Base-by-base conservation (phyloP, 2,797 vertebrate species). In the Muraenolepis orangiensis region DNA sequence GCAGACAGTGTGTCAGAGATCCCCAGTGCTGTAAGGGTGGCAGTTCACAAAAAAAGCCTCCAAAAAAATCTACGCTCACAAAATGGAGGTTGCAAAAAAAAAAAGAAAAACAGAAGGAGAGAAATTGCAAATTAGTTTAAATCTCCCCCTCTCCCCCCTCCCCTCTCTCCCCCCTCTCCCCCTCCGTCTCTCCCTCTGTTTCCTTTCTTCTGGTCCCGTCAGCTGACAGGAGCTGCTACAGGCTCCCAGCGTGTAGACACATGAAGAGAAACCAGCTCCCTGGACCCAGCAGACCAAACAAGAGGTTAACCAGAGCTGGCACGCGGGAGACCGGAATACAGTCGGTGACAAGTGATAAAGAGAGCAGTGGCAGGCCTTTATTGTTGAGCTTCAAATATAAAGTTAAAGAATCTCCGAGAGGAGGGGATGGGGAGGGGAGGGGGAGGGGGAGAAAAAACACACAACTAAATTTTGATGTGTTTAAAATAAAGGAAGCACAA, bases 401-500 rank as follows among this genome's bases (percentile, higher is more conserved):
- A 98, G 96, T 98, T 99, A 96, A 97, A 97, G 95, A 98, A 97
- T 95, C 96, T 97, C 95, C 91, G 18, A 18, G 42, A 38, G 10
- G 36, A 1, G 36, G 36, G 42, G 42, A 4, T 16, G 42, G 42
- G 42, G 42, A 20, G 42, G 42, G 36, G 36, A 12, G 36, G 36
- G 11, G 36, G 36, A 11, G 36, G 72, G 73, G 66, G 14, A 73
- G 23, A 28, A 71, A 71, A 70, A 51, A 71, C 46, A 89, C 89
- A 85, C 89, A 91, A 91, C 93, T 93, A 96, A 95, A 96, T 96
- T 96, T 95, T 96, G 95, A 98, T 94, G 96, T 96, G 96, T 98
- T 96, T 97, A 97, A 98, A 98, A 98, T 97, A 96, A 96, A 96
- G 96, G 95, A 93, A 94, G 95, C 95, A 98, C 96, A 99, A 99